Evolutionary conservation across 2,888 invertebrate genomes (phyloP), one percentile per base, ranked within the genome.

Genomic region (Cacoxenus indagator): DNA sequence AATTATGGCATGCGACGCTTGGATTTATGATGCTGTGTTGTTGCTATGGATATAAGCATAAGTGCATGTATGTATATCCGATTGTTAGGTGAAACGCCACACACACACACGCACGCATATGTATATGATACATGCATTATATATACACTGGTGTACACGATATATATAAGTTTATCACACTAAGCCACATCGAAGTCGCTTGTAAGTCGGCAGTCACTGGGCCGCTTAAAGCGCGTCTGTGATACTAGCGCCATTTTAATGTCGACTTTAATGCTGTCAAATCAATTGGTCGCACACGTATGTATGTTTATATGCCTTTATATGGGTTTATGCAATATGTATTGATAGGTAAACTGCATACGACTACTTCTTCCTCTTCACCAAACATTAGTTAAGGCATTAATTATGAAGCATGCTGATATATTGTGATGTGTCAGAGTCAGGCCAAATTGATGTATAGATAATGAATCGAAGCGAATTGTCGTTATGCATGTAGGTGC

Each of bases 1-100:
- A 83, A 83, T 83, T 82, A 78, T 82, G 24, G 61, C 19, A 78
- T 75, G 77, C 71, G 74, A 76, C 74, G 74, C 73, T 71, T 81
- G 76, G 73, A 82, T 83, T 82, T 83, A 83, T 83, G 78, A n/a
- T n/a, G 77, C 80, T 78, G 76, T 75, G 81, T 77, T 78, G 74
- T 77, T n/a, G 9, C 11, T 14, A 9, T 62, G 31, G 22, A 24
- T 37, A 43, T 24, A 4, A 43, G 22, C 43, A 43, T 19, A 14
- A 11, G 22, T 43, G 22, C 8, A 1, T 55, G 55, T 29, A 55
- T 27, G 27, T 55, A 27, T 55, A n/a, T 26, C 2, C 27, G 9
- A 17, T 48, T n/a, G n/a, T n/a, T n/a, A n/a, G n/a, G n/a, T n/a
- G n/a, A n/a, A n/a, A n/a, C n/a, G n/a, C n/a, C 19, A 8, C 51